phyloP scores from a whole-genome alignment of 2,797 vertebrate genomes.

The Hoplostethus atlanticus region DNA sequence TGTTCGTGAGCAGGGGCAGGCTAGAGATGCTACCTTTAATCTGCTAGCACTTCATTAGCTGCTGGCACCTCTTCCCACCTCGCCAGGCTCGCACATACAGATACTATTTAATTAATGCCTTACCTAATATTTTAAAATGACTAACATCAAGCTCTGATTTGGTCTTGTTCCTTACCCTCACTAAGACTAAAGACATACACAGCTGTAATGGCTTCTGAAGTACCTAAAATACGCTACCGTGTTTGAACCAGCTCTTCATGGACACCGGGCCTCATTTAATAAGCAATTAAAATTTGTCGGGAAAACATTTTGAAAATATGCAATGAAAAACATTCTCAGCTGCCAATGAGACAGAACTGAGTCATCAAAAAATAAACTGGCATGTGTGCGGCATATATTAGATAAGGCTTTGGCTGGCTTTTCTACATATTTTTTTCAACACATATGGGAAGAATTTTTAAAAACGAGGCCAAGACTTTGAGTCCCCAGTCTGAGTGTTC shows the following conservation, averaged over 20 bases:
- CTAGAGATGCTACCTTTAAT: background rate
- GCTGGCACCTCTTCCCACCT: background rate
- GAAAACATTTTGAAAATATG: constrained; percentile 46
- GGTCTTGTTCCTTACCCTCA: background rate
- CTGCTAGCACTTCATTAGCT: background rate
- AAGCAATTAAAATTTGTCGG: constrained; percentile 21
- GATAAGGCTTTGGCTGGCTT: constrained; percentile 50
- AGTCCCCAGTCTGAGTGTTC: constrained; percentile 35
- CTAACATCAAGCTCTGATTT: too few species aligned
- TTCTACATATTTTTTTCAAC: constrained; percentile 53
- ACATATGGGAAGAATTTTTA: constrained; percentile 45
- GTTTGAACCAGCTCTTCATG: constrained; percentile 34
- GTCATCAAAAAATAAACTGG: constrained; percentile 63
- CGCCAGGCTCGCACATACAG: background rate
- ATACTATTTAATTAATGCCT: background rate
- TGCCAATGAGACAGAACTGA: constrained; percentile 66
- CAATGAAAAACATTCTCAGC: constrained; percentile 64
- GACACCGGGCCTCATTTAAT: constrained; percentile 23
- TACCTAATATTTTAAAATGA: background rate
- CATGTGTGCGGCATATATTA: constrained; percentile 57
- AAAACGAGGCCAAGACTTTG: constrained; percentile 38
- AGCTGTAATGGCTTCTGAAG: background rate
- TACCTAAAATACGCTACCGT: background rate
- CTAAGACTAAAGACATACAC: background rate
- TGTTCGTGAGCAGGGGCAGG: background rate